Evolutionary conservation across 1,140 invertebrate species (phyloP), one percentile per base, ranked within the genome.

Genomic region (Drosophila mojavensis): DNA sequence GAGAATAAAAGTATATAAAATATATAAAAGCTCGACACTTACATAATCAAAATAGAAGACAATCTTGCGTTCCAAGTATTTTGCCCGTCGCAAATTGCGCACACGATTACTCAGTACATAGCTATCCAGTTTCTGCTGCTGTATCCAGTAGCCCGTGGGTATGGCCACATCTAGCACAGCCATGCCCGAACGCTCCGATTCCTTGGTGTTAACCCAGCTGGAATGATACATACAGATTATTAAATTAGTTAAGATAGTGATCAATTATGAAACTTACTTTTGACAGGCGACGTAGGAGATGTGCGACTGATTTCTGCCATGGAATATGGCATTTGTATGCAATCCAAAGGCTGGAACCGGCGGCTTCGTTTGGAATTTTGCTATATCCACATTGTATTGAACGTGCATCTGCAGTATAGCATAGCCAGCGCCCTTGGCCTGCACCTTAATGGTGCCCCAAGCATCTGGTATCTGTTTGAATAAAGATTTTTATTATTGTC

Each of bases 41-140:
- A 97, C 96, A 93, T 97, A 98, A 92, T 98, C 96, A 92, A 99
- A 99, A 91, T 98, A 99, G 93, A 99, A 98, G n/a, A 96, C 91
- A 54, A 98, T 95, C 93, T 98, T 98, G 70, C 94, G 94, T 50
- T 96, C 95, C 41, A 82, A 24, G 93, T 96, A 98, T 81, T 96
- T 95, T 11, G 98, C 98, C 78, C 97, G 94, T 90, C 97, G 96
- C 51, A 99, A 93, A 92, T 97, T 97, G 26, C 95, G 93, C 24
- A 98, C 96, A 56, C 94, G 92, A 66, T 94, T 94, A 17, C 96
- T 96, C 10, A 95, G 93, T 36, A 98, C 96, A 91, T 98, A 98
- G 4, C 93, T 93, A 92, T 98, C 96, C 4, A 99, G 93, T 62
- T 95, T 96, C 92, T 98, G 97, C 79, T 98, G 98, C 92, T 98